Evolutionary conservation across 2,797 vertebrate genomes (phyloP).

Genomic region (Schizopygopsis pylzovi): DNA sequence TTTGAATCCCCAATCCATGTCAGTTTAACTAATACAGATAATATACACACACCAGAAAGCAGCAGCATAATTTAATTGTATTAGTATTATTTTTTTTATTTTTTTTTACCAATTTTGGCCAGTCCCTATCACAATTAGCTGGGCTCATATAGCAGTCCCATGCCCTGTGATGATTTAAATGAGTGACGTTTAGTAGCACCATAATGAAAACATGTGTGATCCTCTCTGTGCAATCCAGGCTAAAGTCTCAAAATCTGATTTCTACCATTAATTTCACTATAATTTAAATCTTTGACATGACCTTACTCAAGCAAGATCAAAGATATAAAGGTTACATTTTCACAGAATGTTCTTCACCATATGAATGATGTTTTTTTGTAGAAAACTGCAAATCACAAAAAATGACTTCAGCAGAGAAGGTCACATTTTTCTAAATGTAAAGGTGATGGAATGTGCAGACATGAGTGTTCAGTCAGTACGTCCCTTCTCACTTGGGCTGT

Average conservation of each 20-base stretch:
- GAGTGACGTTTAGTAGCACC: background rate
- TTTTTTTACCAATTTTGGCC: too few species aligned
- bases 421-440: background rate
- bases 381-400: too few species aligned
- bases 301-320: too few species aligned
- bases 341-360: too few species aligned
- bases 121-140: background rate
- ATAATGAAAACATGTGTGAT: background rate
- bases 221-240: too few species aligned
- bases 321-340: too few species aligned
- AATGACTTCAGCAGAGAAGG: too few species aligned
- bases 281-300: too few species aligned
- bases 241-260: too few species aligned
- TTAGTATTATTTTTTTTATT: background rate
- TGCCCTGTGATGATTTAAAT: background rate
- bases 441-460: background rate
- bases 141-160: background rate
- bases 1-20: background rate
- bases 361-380: too few species aligned
- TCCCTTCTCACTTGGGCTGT: background rate
- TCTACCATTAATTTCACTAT: too few species aligned
- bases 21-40: background rate
- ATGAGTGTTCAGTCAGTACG: background rate
- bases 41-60: background rate
- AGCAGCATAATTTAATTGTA: background rate